phyloP scores from a whole-genome alignment of 2,888 invertebrate genomes.

The Drosophila flavopinicola region DNA sequence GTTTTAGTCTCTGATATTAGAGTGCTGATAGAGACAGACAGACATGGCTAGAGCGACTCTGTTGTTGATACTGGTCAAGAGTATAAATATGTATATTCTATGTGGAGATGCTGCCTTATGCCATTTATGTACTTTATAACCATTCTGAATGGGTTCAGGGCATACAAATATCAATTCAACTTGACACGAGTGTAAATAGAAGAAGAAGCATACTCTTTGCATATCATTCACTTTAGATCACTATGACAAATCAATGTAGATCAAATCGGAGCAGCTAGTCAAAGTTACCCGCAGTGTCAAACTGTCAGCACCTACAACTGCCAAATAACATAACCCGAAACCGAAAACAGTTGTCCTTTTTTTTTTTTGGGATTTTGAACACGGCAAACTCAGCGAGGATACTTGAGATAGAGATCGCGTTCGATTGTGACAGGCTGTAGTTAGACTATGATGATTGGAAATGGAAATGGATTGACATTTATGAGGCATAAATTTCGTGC shows the following conservation, averaged over 20 bases:
- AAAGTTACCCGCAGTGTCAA: slow-evolving; percentile 19
- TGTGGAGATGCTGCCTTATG: too few species aligned
- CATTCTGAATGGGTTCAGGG: too few species aligned
- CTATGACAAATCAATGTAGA: slow-evolving; percentile 22
- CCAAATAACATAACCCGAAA: neutral
- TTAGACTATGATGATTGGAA: slow-evolving; percentile 13
- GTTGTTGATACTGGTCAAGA: too few species aligned
- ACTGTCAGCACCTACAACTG: slow-evolving; percentile 17
- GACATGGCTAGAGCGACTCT: too few species aligned
- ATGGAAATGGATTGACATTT: slow-evolving; percentile 63
- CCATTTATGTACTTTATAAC: too few species aligned
- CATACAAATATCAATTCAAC: too few species aligned
- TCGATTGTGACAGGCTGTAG: slow-evolving; percentile 16
- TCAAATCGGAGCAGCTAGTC: neutral
- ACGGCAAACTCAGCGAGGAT: slow-evolving; percentile 36
- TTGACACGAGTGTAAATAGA: too few species aligned
- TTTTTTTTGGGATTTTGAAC: too few species aligned
- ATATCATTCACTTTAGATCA: neutral
- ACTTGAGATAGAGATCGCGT: slow-evolving; percentile 60
- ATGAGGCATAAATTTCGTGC: slow-evolving; percentile 70
- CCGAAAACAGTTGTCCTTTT: slow-evolving; percentile 27
- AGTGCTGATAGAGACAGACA: too few species aligned
- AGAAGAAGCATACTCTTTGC: neutral
- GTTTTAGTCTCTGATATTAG: too few species aligned
- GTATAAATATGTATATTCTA: too few species aligned